Evolutionary conservation across 1,140 invertebrate genomes (phyloP), one percentile per base, ranked within the genome.

Genomic region (Tetraneura akinire): DNA sequence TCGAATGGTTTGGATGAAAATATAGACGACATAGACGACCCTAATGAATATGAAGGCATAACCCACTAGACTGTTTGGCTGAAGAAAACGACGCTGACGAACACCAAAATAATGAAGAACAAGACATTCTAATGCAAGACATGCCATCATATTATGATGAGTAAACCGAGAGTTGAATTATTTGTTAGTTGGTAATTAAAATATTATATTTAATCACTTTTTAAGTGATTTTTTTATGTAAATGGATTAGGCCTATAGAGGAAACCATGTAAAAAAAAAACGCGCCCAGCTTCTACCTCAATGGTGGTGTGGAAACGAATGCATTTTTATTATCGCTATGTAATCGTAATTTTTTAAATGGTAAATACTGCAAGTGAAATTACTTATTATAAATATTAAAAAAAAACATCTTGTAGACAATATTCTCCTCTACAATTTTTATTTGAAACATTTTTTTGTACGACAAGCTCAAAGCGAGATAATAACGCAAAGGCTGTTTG

Each of bases 211-310:
- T 18, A 53, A 53, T 53, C n/a, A 53, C n/a, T 53, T n/a, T 53
- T 53, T 53, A 53, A 53, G 18, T n/a, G n/a, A n/a, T 53, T n/a
- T 53, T 53, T 18, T 53, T 53, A 18, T n/a, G 3, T 62, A 62
- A 23, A 62, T 62, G 57, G 57, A 62, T 26, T 62, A 62, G 57
- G 57, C 51, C 51, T 53, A 53, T 11, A 3, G 51, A 11, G 51
- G 51, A 53, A 53, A 53, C 51, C 51, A 53, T 53, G 51, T n/a
- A 53, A 53, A 53, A 53, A 53, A 53, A 53, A 53, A 53, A 37
- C 51, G 51, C 51, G 10, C 51, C 51, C 3, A 3, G 32, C 32
- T 37, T 37, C 32, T 37, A 37, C 32, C 32, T 37, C 32, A 37
- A 37, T 37, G 32, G 32, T 53, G 51, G 51, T 53, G 51, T 53